Base-by-base conservation (phyloP, 2,113 vertebrate species). In the Thermophis baileyi region DNA sequence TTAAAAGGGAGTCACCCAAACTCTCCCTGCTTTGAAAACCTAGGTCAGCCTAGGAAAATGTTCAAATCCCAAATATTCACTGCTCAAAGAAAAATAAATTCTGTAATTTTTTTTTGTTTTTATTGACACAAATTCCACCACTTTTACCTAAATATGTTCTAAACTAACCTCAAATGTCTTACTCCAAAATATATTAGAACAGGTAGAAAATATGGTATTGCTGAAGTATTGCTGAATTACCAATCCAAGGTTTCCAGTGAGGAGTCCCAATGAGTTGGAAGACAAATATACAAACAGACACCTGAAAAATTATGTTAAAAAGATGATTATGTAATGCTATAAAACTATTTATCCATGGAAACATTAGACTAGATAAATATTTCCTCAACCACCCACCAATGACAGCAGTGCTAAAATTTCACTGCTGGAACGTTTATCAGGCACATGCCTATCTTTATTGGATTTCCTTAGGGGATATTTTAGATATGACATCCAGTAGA, bases 401-500 rank as follows among this genome's bases (percentile, higher is more conserved):
- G 12, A 22, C 0, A 93, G 0, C 1, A 92, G 22, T 0, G 0
- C 1, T 9, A 87, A 3, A 0, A 63, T 0, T 2, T 51, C 30
- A 54, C 0, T 46, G 0, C 74, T 81, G 74, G 74, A 44, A 81
- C 18, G 0, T 22, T 24, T 14, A 1, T 12, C 88, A n/a, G 0
- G 0, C 20, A 16, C 0, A 4, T 27, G 55, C 93, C 0, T 1
- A 0, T 0, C 60, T 87, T 0, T 0, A 0, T 1, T 46, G 51
- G 0, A 1, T 91, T 30, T 0, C 85, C 0, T 1, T 10, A 2
- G 0, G 0, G 86, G 0, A 0, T 0, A 63, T 0, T 0, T 0
- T 87, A 74, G 27, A 90, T 40, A 11, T 0, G 5, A 9, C 0
- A 0, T 6, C 40, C 49, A 86, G 0, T 0, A 1, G 1, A 0